Conservation (phyloP, 2,113 vertebrate genomes). For the Paradisaea rubra region DNA sequence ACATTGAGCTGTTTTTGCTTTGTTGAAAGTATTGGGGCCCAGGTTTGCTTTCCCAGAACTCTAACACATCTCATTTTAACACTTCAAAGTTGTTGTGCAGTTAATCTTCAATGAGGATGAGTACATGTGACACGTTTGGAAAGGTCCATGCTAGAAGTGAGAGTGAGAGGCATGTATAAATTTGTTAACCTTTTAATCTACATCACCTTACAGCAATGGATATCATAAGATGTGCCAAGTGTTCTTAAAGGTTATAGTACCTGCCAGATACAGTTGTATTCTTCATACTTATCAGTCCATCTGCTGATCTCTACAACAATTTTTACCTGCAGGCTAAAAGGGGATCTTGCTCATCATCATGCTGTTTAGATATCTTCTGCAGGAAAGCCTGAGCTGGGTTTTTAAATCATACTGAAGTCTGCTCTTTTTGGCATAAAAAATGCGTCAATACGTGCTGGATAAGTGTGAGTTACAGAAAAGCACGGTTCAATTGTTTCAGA, state of each 20-base stretch:
- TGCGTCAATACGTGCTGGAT: background rate
- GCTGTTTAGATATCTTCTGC: background rate
- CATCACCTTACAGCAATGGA: background rate
- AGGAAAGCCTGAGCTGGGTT: background rate
- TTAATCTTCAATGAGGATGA: background rate
- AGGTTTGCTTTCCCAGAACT: background rate
- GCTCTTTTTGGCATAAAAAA: background rate
- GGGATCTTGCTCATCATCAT: background rate
- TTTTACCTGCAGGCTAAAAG: background rate
- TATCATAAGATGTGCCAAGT: conserved; percentile 2
- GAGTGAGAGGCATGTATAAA: background rate
- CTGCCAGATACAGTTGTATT: conserved; percentile 14
- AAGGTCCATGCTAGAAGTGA: background rate
- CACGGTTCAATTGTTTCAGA: background rate
- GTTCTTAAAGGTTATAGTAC: background rate
- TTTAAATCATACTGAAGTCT: background rate
- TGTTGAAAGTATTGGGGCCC: background rate
- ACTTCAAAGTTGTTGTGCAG: conserved; percentile 1
- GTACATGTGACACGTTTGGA: background rate
- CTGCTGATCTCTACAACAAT: conserved; percentile 14
- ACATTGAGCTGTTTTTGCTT: background rate
- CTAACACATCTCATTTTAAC: background rate
- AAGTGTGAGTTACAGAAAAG: background rate
- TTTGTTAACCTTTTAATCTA: conserved; percentile 38
- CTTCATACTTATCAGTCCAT: conserved; percentile 1